Evolutionary conservation across 2,113 vertebrate species (phyloP).

Genomic region (Heterocephalus glaber): DNA sequence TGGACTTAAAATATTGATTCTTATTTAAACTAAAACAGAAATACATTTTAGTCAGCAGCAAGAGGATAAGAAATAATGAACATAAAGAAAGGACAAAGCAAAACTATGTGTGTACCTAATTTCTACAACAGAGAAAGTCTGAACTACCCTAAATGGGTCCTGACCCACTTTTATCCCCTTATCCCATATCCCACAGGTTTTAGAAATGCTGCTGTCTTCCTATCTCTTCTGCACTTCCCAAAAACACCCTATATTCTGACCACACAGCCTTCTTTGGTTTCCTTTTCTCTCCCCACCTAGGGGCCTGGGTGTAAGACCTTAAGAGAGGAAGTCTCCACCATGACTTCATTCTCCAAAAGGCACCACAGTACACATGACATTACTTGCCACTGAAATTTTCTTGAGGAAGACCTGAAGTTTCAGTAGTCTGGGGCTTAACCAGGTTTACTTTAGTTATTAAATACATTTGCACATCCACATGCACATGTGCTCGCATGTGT

Average conservation of each 20-base stretch:
- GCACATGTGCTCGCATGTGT: neutral
- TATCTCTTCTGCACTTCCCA: neutral
- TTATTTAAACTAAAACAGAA: constrained; percentile 24
- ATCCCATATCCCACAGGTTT: accelerated
- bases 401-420: neutral
- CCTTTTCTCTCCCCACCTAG: neutral
- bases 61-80: neutral
- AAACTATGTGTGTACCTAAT: neutral
- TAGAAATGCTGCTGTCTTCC: neutral
- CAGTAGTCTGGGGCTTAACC: neutral
- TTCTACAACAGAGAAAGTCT: neutral
- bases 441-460: neutral
- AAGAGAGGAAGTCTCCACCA: neutral
- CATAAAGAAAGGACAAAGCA: neutral
- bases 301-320: too few relatives aligned
- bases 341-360: neutral
- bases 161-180: neutral
- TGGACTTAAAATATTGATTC: neutral
- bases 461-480: neutral
- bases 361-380: neutral
- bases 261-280: neutral
- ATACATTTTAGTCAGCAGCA: neutral
- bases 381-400: neutral
- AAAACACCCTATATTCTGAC: too few relatives aligned
- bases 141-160: too few relatives aligned